Evolutionary conservation across 2,797 vertebrate genomes (phyloP), one percentile per base, ranked within the genome.

Genomic region (Tenualosa thibaudeaui): DNA sequence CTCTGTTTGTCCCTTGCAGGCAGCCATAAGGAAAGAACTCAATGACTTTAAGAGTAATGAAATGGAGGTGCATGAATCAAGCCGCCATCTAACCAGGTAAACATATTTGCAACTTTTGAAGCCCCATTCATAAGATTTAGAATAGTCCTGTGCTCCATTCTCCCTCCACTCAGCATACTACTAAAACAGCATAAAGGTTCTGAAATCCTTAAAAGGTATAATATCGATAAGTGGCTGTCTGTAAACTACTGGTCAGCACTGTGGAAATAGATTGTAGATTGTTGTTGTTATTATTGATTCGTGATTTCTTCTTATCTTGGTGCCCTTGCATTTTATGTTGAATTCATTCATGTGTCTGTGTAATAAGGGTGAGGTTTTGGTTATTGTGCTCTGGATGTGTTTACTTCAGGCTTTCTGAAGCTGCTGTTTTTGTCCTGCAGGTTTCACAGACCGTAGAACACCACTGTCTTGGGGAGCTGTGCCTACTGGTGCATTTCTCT

Each of bases 11-110:
- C 10, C 26, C 50, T 88, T 91, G 81, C 95, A 99, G 98, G 98
- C 98, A 90, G 98, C 98, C 92, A 99, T 99, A 94, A 96, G 98
- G 86, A 99, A 99, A 92, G 98, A 99, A 89, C 97, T 99, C 90
- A 99, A 99, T 71, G 98, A 99, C 91, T 99, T 98, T 94, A 99
- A 99, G 95, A 99, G 98, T 96, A 97, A 97, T 87, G 98, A 99
- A 95, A 99, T 99, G 98, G 98, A 99, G 93, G 98, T 99, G 91
- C 98, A 99, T 85, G 98, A 99, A 93, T 96, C 98, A 91, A 99
- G 98, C 92, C 97, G 97, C 92, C 98, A 99, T 97, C 96, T 99
- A 97, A 99, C 98, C 96, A 98, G 98, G 98, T 99, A 92, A 93
- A 91, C 71, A n/a, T 5, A 31, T 40, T 85, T 81, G 56, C 43